Base-by-base conservation (phyloP, 2,797 vertebrate genomes). In the Betta splendens region DNA sequence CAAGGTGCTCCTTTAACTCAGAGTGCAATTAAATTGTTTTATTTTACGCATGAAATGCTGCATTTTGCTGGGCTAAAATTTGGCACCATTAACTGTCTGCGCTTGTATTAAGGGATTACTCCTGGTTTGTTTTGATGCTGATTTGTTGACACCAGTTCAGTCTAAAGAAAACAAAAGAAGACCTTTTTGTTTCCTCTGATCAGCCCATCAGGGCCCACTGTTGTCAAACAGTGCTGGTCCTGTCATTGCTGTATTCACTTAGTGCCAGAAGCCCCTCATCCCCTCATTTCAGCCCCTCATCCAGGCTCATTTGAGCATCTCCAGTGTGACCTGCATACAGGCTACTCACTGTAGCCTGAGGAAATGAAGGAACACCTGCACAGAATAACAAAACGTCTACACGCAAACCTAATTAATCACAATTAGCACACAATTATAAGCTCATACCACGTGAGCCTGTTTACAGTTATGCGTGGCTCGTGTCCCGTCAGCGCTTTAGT, bases 201-300 rank as follows among this genome's bases (percentile, higher is more conserved):
- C 81, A 46, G 33, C 63, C 51, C 42, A 16, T 85, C 43, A 74
- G 54, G 80, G 88, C 71, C 20, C 51, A 36, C 32, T 15, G 2
- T 65, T 66, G 72, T 85, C 45, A 76, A 83, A 86, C n/a, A n/a
- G n/a, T n/a, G n/a, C n/a, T n/a, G n/a, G 43, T 61, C 47, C 61
- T 53, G 77, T 76, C 77, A 72, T 58, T 64, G 54, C 64, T 25
- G 25, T 18, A 67, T 69, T 77, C 75, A 78, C 66, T 79, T 77
- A 54, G 51, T 64, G 72, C 70, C 2, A 17, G 36, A 59, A 65
- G 69, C 56, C 33, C 26, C 33, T 44, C 54, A 71, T 78, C 57
- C 43, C 16, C 18, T 64, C 49, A 43, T 60, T 71, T 75, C 49
- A 77, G 63, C 35, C 56, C 39, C 55, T 18, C 31, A 47, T 59